A percentile compares a stretch with the other conserved stretches of the same genome.
Evolutionary conservation across 2,888 invertebrate species (phyloP).

Genomic region (Lycaena phlaeas): DNA sequence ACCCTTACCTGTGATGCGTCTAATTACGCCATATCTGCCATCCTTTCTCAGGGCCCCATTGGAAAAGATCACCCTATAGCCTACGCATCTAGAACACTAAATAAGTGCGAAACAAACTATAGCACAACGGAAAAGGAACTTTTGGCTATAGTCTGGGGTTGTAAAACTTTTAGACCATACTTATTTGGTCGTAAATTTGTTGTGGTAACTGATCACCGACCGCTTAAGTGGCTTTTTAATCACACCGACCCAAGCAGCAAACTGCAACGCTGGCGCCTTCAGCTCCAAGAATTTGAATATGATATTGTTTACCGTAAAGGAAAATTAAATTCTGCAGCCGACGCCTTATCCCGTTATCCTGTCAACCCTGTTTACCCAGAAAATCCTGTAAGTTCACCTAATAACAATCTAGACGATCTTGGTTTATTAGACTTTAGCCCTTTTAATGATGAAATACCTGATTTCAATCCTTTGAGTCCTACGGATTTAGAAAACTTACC

Average conservation of each 20-base stretch:
- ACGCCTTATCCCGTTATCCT: constrained; percentile 20
- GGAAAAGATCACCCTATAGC: constrained; percentile 11
- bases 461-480: background rate
- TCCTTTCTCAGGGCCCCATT: constrained; percentile 12
- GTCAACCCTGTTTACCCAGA: constrained; percentile 10
- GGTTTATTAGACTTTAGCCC: background rate
- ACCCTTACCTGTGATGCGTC: constrained; percentile 24
- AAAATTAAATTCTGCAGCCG: background rate
- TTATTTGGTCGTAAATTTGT: constrained; percentile 12
- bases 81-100: constrained; percentile 18
- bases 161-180: constrained; percentile 15
- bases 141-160: no score
- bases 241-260: constrained; percentile 17
- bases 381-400: background rate
- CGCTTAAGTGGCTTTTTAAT: constrained; percentile 8
- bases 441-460: background rate
- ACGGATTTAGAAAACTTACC: background rate
- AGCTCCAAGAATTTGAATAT: constrained; percentile 18
- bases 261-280: constrained; percentile 16
- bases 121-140: constrained; percentile 14
- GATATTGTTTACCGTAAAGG: constrained; percentile 15
- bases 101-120: constrained; percentile 23
- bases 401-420: background rate
- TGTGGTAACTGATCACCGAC: constrained; percentile 12
- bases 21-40: constrained; percentile 12